Evolutionary conservation across 2,113 vertebrate genomes (phyloP).

Genomic region (Protomyctophum bolini): DNA sequence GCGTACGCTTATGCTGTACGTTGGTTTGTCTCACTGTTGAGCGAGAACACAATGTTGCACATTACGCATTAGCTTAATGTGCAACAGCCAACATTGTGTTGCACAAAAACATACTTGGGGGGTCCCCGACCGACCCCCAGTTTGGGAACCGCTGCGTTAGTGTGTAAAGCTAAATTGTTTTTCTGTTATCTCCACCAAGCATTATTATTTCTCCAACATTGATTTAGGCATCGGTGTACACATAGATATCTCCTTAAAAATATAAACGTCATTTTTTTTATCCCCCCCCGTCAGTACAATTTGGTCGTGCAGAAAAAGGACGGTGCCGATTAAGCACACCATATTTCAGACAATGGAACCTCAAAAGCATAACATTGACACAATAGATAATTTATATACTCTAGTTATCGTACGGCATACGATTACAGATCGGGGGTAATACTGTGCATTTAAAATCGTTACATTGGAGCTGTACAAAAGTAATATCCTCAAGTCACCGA

Average conservation of each 20-base stretch:
- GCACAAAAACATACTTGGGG: too few relatives aligned
- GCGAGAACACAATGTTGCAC: too few relatives aligned
- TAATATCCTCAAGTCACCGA: constrained; percentile 58
- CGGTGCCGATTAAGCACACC: constrained; percentile 63
- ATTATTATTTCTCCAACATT: constrained; percentile 61
- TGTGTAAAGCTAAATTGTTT: constrained; percentile 57
- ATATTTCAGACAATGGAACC: constrained; percentile 52
- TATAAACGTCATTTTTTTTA: constrained; percentile 53
- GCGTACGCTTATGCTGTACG: too few relatives aligned
- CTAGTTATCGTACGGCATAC: constrained; percentile 66
- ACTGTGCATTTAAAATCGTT: constrained; percentile 76
- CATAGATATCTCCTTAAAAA: constrained; percentile 68
- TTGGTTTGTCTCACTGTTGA: too few relatives aligned
- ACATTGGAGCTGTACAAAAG: constrained; percentile 69
- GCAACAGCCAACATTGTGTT: too few relatives aligned
- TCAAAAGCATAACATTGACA: constrained; percentile 58
- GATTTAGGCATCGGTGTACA: constrained; percentile 64
- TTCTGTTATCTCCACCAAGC: constrained; percentile 65
- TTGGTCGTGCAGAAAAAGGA: constrained; percentile 79
- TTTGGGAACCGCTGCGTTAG: too few relatives aligned
- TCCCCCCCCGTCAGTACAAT: constrained; percentile 55
- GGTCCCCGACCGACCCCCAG: too few relatives aligned
- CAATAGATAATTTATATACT: constrained; percentile 68
- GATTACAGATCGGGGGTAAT: constrained; percentile 74
- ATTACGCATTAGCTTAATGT: too few relatives aligned